phyloP scores from a whole-genome alignment of 2,797 vertebrate genomes.

The Gymnocypris eckloni region DNA sequence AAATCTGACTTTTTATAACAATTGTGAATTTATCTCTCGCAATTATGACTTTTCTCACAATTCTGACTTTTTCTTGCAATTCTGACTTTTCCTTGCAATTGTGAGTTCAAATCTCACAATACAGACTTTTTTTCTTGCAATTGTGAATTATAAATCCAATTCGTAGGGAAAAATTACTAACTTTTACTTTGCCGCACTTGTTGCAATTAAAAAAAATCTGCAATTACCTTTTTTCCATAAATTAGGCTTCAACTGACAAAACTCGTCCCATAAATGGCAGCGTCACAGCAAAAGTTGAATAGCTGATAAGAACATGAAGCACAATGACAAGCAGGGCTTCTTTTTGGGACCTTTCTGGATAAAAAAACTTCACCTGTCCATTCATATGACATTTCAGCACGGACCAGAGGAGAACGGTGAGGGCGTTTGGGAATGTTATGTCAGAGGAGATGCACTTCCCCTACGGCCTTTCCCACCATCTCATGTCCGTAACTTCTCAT shows the following conservation, averaged over 20 bases:
- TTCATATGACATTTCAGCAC: conserved; percentile 33
- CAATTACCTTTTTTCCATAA: background rate
- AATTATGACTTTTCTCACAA: background rate
- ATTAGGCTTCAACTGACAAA: background rate
- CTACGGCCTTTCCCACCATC: conserved; percentile 24
- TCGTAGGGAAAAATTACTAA: background rate
- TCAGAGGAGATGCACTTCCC: conserved; percentile 15
- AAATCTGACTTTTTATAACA: background rate
- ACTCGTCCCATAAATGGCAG: background rate
- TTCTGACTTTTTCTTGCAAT: too few species aligned
- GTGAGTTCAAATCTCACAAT: background rate
- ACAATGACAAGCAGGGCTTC: conserved; percentile 27
- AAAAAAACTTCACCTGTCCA: conserved; percentile 43
- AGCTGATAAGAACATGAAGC: conserved; percentile 29
- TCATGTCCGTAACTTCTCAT: conserved; percentile 16
- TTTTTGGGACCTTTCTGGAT: background rate
- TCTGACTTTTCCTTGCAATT: background rate
- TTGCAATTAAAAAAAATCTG: background rate
- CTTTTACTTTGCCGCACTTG: background rate
- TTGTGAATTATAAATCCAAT: background rate
- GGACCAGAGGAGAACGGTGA: conserved; percentile 2
- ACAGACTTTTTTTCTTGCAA: background rate
- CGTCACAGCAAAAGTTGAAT: conserved; percentile 24
- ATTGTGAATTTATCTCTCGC: background rate
- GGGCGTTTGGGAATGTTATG: conserved; percentile 30